Percentiles rank a stretch among this genome's conserved stretches.
Evolutionary conservation across 2,113 vertebrate genomes (phyloP).

Genomic region (Chionodraco myersi): DNA sequence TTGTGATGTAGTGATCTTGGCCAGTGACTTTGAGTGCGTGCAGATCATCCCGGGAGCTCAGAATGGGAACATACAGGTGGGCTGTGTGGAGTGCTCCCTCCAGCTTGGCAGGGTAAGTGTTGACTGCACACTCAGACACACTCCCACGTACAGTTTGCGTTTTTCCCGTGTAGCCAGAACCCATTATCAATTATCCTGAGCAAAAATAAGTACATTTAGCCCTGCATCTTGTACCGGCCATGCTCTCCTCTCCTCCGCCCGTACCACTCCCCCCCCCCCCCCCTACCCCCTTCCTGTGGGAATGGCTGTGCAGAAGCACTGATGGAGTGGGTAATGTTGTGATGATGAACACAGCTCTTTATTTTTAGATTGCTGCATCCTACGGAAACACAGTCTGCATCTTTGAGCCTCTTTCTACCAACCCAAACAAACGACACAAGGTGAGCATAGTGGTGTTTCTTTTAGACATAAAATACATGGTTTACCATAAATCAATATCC

Average conservation of each 20-base stretch:
- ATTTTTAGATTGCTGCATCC: slow-evolving; percentile 95
- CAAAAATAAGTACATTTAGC: slow-evolving; percentile 23
- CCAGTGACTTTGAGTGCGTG: slow-evolving; percentile 97
- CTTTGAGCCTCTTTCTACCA: slow-evolving; percentile 94
- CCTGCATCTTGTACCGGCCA: background rate
- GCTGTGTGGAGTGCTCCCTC: slow-evolving; percentile 97
- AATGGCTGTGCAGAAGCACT: slow-evolving; percentile 63
- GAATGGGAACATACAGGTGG: slow-evolving; percentile 99
- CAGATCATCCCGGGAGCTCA: slow-evolving; percentile 99
- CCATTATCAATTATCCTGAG: slow-evolving; percentile 21
- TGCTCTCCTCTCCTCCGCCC: slow-evolving; percentile 13
- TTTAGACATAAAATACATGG: background rate
- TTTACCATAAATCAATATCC: background rate
- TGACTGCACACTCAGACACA: slow-evolving; percentile 32
- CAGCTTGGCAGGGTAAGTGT: slow-evolving; percentile 95
- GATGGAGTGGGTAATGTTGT: slow-evolving; percentile 72
- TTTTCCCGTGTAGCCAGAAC: slow-evolving; percentile 8
- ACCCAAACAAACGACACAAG: slow-evolving; percentile 95
- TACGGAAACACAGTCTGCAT: slow-evolving; percentile 98
- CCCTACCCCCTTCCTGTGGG: slow-evolving; percentile 38
- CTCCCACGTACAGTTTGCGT: slow-evolving; percentile 23
- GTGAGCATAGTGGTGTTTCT: slow-evolving; percentile 82
- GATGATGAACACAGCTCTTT: slow-evolving; percentile 70
- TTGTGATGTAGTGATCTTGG: slow-evolving; percentile 97
- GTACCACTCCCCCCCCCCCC: slow-evolving; percentile 22